phyloP scores from a whole-genome alignment of 1,140 invertebrate species.

The Drosophila pallidifrons region DNA sequence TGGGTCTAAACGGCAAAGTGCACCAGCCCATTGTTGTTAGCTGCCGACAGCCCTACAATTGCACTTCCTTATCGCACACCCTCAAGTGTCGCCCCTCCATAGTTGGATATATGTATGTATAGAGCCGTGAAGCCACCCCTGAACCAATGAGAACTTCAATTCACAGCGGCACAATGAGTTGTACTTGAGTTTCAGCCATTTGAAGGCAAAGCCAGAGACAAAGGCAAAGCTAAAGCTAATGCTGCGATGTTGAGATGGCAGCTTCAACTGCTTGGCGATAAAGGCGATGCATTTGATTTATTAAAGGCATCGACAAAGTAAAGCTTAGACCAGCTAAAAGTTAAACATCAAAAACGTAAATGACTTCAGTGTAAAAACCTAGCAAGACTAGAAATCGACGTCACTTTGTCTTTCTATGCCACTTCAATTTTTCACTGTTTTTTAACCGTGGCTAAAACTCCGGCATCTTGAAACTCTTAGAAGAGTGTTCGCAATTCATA shows the following conservation, averaged over 20 bases:
- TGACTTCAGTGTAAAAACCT: constrained; percentile 55
- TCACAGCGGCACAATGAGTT: constrained; percentile 69
- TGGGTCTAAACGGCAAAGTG: constrained; percentile 63
- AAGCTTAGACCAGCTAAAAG: constrained; percentile 63
- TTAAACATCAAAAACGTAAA: constrained; percentile 71
- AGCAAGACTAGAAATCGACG: too few relatives aligned
- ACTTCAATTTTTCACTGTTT: too few relatives aligned
- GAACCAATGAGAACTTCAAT: constrained; percentile 74
- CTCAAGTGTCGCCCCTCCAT: constrained; percentile 53
- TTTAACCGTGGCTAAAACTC: too few relatives aligned
- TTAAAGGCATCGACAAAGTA: constrained; percentile 64
- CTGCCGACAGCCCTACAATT: constrained; percentile 71
- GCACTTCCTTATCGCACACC: constrained; percentile 72
- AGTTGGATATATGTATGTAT: background rate
- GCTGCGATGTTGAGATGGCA: constrained; percentile 13
- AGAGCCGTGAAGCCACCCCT: background rate
- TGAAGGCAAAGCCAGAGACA: constrained; percentile 18
- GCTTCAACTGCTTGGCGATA: constrained; percentile 37
- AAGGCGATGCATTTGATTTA: constrained; percentile 62
- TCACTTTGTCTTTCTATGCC: too few relatives aligned
- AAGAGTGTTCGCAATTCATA: too few relatives aligned
- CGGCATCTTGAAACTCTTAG: too few relatives aligned
- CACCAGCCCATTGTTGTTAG: constrained; percentile 63
- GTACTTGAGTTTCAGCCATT: constrained; percentile 56
- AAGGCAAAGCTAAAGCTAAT: constrained; percentile 37